A percentile compares a stretch with the other conserved stretches of the same genome.
Conservation (phyloP, 35 echinoderm and acorn worm species). For the Heliocidaris tuberculata region DNA sequence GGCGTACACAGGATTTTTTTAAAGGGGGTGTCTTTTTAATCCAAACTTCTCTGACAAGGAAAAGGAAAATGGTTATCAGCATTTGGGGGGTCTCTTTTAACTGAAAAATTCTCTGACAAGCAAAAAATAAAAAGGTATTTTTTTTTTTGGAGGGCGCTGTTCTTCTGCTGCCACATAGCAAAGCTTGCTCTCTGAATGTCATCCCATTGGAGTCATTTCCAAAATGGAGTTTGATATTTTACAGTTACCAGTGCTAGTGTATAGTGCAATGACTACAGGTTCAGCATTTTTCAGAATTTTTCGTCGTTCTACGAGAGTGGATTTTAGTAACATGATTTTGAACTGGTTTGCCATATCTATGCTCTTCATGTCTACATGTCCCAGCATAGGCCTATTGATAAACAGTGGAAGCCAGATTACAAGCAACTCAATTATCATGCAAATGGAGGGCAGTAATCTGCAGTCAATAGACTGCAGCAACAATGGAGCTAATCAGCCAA, state of each 20-base stretch:
- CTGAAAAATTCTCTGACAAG: too few relatives aligned
- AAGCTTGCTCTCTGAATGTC: background rate
- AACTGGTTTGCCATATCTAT: background rate
- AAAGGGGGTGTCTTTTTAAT: too few relatives aligned
- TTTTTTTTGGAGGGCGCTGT: background rate
- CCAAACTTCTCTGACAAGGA: too few relatives aligned
- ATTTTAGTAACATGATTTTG: conserved; percentile 3
- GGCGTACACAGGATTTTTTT: too few relatives aligned
- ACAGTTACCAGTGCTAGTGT: background rate
- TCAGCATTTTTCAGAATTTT: background rate
- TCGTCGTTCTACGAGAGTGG: background rate
- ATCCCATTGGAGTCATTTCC: background rate
- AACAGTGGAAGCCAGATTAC: background rate
- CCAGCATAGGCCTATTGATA: background rate
- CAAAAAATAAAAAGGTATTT: too few relatives aligned
- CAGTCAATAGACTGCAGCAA: background rate
- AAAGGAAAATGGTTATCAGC: too few relatives aligned
- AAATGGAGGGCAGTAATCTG: background rate
- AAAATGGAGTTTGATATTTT: too few relatives aligned
- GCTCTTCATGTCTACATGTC: conserved; percentile 5
- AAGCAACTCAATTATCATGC: background rate
- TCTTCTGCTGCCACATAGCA: background rate
- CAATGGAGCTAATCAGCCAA: background rate
- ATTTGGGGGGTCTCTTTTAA: too few relatives aligned
- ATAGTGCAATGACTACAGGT: background rate